Base-by-base conservation (phyloP, 2,888 invertebrate species). In the Exocentrus adspersus region DNA sequence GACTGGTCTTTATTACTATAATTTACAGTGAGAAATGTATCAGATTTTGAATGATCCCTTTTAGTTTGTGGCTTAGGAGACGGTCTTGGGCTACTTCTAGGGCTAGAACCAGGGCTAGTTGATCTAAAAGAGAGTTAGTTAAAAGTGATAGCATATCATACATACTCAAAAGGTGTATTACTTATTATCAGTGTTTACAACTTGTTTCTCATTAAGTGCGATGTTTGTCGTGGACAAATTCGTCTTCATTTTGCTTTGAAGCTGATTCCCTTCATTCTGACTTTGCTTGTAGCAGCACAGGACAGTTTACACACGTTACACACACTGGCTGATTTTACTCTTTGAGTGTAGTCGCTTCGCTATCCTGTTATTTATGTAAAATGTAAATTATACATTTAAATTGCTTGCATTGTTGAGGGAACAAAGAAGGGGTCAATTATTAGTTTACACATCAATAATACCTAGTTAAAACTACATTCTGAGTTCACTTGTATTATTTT, bases 21-120 rank as follows among this genome's bases (percentile, higher is more conserved):
- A 60, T 66, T 76, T n/a, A 75, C 76, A 62, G 71, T 75, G 42
- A 79, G 65, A 56, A 69, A 67, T 28, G 67, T 73, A 48, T 81
- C 81, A 50, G 77, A 76, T 68, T 75, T 78, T 28, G 75, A 72
- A 70, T 80, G 81, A 58, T 82, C 82, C 60, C 78, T 72, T 69
- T 78, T 75, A 53, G 67, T 72, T 65, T 79, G 79, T 30, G 84
- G 84, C 63, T 82, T 81, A n/a, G 86, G 86, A 32, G 86, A 86
- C 37, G 85, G 83, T 72, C 82, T 82, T 32, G 86, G 86, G 67
- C 85, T 86, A 48, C 83, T 82, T 43, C 81, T 77, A 30, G 85
- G 85, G 73, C 85, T 86, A 50, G 81, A 76, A 68, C 77, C 78
- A 42, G 82, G 83, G 68, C 82, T 84, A 24, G 67, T 68, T 62